A percentile compares a stretch with the other conserved stretches of the same genome.
phyloP scores from a whole-genome alignment of 2,113 vertebrate species.

The Phylloscopus whistleri region DNA sequence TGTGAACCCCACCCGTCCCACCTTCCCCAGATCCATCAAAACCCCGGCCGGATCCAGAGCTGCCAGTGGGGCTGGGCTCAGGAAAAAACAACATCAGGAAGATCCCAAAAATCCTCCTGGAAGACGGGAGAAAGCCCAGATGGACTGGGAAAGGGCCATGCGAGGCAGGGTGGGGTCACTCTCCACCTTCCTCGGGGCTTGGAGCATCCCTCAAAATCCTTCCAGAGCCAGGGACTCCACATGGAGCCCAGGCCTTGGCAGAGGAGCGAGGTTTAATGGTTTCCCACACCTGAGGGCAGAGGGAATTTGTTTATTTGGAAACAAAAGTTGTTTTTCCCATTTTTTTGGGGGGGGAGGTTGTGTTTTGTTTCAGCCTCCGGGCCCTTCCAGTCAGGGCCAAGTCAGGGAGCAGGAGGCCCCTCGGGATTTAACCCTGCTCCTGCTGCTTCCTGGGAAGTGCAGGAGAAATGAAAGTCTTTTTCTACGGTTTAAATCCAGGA shows the following conservation, averaged over 20 bases:
- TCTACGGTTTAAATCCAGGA: not conserved
- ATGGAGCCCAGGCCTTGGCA: slow-evolving; percentile 49
- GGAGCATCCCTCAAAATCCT: not conserved
- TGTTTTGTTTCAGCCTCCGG: slow-evolving; percentile 5
- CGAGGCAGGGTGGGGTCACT: not conserved
- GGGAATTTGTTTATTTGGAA: slow-evolving; percentile 69
- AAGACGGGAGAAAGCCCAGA: not conserved
- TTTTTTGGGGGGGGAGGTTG: not conserved
- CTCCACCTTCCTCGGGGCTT: not conserved
- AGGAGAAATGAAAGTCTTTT: not conserved
- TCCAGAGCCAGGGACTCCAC: slow-evolving; percentile 20
- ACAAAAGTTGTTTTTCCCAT: slow-evolving; percentile 58
- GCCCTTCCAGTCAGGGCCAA: slow-evolving; percentile 1
- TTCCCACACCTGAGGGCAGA: slow-evolving; percentile 60
- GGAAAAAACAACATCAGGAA: not conserved
- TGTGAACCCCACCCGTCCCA: fast-evolving
- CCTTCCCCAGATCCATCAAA: not conserved
- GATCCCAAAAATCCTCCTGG: not conserved
- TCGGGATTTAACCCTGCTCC: slow-evolving; percentile 36
- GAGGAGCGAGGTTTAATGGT: not conserved
- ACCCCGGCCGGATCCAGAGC: not conserved
- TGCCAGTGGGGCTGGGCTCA: not conserved
- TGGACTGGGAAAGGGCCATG: not conserved
- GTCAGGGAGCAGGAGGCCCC: not conserved
- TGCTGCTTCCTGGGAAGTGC: not conserved